A percentile compares a stretch with the other conserved stretches of the same genome.
These are phyloP conservation scores for Gallinago nigripennis DNA, from an alignment of 2,797 vertebrate species.

Conservation along the genomic window DNA sequence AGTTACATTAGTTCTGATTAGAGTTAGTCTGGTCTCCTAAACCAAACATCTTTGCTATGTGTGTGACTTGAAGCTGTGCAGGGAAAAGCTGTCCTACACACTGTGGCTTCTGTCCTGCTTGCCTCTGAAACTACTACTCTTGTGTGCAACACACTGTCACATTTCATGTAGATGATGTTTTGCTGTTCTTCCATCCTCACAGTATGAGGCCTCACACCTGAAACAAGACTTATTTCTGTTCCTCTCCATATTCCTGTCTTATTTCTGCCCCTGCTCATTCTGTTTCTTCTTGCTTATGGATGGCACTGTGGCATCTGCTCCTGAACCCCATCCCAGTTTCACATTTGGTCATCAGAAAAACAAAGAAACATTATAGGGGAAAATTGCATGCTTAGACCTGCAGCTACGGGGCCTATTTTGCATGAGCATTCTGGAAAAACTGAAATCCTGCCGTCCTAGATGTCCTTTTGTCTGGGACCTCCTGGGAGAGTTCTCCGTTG, in stretches of 20 bases:
- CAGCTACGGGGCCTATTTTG: neutral
- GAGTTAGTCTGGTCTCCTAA: neutral
- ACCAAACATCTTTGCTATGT: neutral
- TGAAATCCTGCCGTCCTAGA: neutral
- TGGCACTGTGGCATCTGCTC: neutral
- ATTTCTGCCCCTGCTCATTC: neutral
- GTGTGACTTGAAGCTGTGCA: neutral
- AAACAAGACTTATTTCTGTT: neutral
- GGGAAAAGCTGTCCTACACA: neutral
- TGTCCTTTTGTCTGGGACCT: neutral
- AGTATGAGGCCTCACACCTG: neutral
- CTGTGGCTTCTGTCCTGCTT: neutral
- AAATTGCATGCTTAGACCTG: neutral
- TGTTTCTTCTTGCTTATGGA: neutral
- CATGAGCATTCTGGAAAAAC: neutral
- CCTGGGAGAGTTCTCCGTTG: neutral
- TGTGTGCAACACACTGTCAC: neutral
- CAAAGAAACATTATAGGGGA: neutral
- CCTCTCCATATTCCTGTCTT: neutral
- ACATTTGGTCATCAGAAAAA: neutral
- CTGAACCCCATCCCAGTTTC: neutral
- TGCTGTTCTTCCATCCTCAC: neutral
- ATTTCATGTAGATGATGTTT: neutral
- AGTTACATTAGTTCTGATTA: neutral
- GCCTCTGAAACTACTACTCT: neutral